A percentile compares a stretch with the other conserved stretches of the same genome.
phyloP scores from a whole-genome alignment of 2,113 vertebrate genomes.

The Xiphophorus maculatus region DNA sequence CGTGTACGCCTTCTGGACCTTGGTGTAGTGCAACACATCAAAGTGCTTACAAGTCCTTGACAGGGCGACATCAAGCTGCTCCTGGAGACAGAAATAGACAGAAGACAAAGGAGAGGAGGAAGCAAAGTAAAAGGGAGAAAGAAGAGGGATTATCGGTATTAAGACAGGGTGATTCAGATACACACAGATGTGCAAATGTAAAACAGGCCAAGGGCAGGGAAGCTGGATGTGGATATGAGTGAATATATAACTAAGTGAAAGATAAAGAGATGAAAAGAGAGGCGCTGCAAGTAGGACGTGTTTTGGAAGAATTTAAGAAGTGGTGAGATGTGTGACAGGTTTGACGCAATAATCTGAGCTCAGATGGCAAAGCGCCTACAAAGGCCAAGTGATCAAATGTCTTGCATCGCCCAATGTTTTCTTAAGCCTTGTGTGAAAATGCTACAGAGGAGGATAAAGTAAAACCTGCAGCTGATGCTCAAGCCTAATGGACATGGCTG shows the following conservation, averaged over 20 bases:
- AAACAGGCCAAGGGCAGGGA: slow-evolving; percentile 29
- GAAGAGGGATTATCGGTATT: slow-evolving; percentile 49
- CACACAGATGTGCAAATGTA: slow-evolving; percentile 37
- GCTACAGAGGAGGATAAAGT: not conserved
- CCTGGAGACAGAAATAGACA: slow-evolving; percentile 79
- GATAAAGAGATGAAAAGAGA: slow-evolving; percentile 22
- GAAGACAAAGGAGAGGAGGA: slow-evolving; percentile 27
- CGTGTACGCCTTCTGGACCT: slow-evolving; percentile 94
- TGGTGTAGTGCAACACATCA: slow-evolving; percentile 94
- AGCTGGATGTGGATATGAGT: slow-evolving; percentile 20
- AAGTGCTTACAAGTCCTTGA: slow-evolving; percentile 99
- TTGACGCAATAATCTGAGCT: slow-evolving; percentile 32
- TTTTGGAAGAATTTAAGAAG: slow-evolving; percentile 10
- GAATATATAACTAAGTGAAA: slow-evolving; percentile 14
- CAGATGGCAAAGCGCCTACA: slow-evolving; percentile 12
- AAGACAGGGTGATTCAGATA: slow-evolving; percentile 46
- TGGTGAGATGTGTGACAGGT: slow-evolving; percentile 9
- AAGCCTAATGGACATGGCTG: not conserved
- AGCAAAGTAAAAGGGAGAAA: not conserved
- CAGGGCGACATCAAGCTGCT: slow-evolving; percentile 95
- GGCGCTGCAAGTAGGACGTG: slow-evolving; percentile 11
- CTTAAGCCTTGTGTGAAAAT: slow-evolving; percentile 12
- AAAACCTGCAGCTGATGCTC: not conserved
- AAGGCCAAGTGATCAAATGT: slow-evolving; percentile 23
- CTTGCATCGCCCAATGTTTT: slow-evolving; percentile 7